A percentile compares a stretch with the other conserved stretches of the same genome.
phyloP scores from a whole-genome alignment of 2,888 invertebrate genomes.

The Catonia carolina region DNA sequence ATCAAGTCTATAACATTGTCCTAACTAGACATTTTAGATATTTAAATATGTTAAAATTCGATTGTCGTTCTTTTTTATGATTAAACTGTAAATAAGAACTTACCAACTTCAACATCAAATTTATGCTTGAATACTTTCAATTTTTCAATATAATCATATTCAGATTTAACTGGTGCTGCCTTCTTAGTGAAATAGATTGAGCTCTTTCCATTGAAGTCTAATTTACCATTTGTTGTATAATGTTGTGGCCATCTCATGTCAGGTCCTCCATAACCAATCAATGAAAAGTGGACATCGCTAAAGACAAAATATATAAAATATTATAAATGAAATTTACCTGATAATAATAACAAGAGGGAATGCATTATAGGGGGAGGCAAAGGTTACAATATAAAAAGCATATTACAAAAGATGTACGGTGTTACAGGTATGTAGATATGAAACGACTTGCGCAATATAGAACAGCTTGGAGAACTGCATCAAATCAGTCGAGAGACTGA shows the following conservation, averaged over 20 bases:
- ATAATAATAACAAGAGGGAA: no score
- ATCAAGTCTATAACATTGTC: no score
- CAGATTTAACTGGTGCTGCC: slow-evolving; percentile 21
- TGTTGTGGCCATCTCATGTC: slow-evolving; percentile 51
- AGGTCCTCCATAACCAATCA: slow-evolving; percentile 52
- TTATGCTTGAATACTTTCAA: slow-evolving; percentile 40
- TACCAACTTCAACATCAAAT: slow-evolving; percentile 49
- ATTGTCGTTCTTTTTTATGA: neutral
- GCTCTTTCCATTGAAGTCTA: slow-evolving; percentile 41
- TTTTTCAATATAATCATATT: slow-evolving; percentile 25
- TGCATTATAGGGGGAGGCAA: no score
- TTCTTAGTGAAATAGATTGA: slow-evolving; percentile 10
- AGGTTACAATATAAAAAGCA: no score
- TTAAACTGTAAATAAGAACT: slow-evolving; percentile 5
- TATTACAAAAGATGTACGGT: no score
- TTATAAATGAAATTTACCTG: no score
- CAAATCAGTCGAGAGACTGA: no score
- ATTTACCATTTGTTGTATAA: slow-evolving; percentile 50
- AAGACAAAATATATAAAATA: no score
- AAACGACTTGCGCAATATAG: no score
- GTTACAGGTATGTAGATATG: no score
- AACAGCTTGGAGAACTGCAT: no score
- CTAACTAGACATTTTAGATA: no score
- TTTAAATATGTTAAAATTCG: neutral
- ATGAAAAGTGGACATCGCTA: slow-evolving; percentile 52